A percentile compares a stretch with the other conserved stretches of the same genome.
Evolutionary conservation across 2,113 vertebrate species (phyloP).

Genomic region (Protomyctophum bolini): DNA sequence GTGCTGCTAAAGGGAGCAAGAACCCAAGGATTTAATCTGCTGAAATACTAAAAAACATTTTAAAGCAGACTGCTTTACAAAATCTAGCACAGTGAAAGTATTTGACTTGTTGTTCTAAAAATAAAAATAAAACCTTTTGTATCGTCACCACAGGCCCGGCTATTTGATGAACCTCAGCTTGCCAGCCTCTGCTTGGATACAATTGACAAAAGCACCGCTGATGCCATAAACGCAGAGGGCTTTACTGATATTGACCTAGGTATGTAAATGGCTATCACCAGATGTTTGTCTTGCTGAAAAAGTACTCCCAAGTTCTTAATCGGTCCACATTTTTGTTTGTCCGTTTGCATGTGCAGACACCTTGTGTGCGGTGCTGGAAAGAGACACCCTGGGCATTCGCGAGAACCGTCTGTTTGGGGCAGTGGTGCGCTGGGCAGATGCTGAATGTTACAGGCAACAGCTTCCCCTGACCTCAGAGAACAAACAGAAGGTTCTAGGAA

Average conservation of each 20-base stretch:
- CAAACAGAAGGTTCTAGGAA: slow-evolving; percentile 93
- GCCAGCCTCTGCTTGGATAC: slow-evolving; percentile 93
- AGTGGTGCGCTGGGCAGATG: slow-evolving; percentile 93
- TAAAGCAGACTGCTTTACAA: neutral
- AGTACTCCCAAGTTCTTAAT: neutral
- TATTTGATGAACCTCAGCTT: slow-evolving; percentile 94
- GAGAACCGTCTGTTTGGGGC: slow-evolving; percentile 93
- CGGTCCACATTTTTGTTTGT: neutral
- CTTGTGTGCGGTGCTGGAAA: slow-evolving; percentile 89
- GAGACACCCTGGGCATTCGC: slow-evolving; percentile 93
- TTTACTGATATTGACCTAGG: slow-evolving; percentile 94
- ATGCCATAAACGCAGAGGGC: slow-evolving; percentile 92
- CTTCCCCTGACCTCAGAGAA: slow-evolving; percentile 86
- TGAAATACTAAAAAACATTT: too few relatives aligned
- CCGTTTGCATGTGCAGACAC: slow-evolving; percentile 80
- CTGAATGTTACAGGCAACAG: slow-evolving; percentile 93
- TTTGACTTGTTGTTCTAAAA: neutral
- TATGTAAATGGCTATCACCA: slow-evolving; percentile 57
- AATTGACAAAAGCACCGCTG: slow-evolving; percentile 92
- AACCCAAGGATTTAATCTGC: too few relatives aligned
- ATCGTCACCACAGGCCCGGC: slow-evolving; percentile 80
- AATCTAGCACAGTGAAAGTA: neutral
- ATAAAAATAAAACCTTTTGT: neutral
- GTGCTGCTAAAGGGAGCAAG: too few relatives aligned
- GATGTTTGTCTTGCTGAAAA: neutral